A percentile compares a stretch with the other conserved stretches of the same genome.
Evolutionary conservation across 2,113 vertebrate genomes (phyloP).

Genomic region (Centropus unirufus): DNA sequence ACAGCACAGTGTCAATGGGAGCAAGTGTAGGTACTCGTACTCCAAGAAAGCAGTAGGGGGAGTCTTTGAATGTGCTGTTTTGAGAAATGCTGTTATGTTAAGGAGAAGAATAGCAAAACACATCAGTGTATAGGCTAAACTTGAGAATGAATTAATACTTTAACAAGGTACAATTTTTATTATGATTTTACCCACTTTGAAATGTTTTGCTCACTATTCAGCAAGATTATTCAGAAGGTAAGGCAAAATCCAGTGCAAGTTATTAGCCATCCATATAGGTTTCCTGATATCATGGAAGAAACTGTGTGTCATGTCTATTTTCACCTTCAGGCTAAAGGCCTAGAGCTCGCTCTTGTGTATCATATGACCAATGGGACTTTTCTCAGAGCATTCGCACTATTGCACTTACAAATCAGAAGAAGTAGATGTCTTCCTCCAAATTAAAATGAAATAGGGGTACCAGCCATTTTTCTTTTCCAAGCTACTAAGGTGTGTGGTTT

Average conservation of each 20-base stretch:
- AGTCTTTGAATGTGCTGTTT: not conserved
- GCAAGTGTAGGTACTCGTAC: not conserved
- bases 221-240: not conserved
- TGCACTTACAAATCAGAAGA: conserved; percentile 8
- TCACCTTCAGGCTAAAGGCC: not conserved
- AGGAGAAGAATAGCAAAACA: not conserved
- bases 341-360: not conserved
- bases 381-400: not conserved
- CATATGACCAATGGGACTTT: not conserved
- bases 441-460: not conserved
- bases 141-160: not conserved
- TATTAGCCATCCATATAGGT: not conserved
- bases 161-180: not conserved
- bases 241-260: not conserved
- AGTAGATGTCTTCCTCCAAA: not conserved
- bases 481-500: conserved; percentile 2
- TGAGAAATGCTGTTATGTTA: not conserved
- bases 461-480: conserved; percentile 3
- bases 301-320: not conserved
- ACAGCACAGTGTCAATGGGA: not conserved
- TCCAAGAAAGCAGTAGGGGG: not conserved
- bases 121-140: not conserved
- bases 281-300: not conserved
- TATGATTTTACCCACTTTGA: not conserved
- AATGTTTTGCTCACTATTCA: conserved; percentile 29